Percentiles rank a stretch among this genome's conserved stretches.
Conservation (phyloP, 2,888 invertebrate genomes). For the Hydriomena furcata region DNA sequence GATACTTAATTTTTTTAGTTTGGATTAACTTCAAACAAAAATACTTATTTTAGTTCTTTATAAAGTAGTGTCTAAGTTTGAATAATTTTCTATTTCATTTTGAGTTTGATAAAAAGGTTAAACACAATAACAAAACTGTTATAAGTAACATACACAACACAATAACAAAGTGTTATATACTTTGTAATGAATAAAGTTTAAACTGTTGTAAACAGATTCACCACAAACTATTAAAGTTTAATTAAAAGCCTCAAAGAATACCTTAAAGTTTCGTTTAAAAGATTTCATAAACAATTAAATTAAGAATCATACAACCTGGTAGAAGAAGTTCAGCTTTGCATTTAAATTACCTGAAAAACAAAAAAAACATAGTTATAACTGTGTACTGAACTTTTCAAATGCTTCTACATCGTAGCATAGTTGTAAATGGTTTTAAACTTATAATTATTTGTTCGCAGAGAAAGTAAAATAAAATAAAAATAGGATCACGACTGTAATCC, state of each 20-base stretch:
- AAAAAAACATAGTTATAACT: not conserved
- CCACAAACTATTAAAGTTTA: slow-evolving; percentile 7
- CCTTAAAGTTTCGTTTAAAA: slow-evolving; percentile 2
- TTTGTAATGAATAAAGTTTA: slow-evolving; percentile 13
- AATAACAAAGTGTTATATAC: too few relatives aligned
- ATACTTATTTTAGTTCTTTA: too few relatives aligned
- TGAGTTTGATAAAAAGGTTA: too few relatives aligned
- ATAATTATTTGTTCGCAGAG: not conserved
- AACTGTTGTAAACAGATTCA: slow-evolving; percentile 1
- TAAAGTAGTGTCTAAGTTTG: too few relatives aligned
- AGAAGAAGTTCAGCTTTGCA: not conserved
- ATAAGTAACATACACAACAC: too few relatives aligned
- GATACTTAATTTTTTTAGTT: too few relatives aligned
- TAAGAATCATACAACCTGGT: not conserved
- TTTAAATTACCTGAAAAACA: slow-evolving; percentile 13
- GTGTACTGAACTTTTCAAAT: too few relatives aligned
- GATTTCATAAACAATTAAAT: not conserved
- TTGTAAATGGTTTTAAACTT: not conserved
- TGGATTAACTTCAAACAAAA: too few relatives aligned
- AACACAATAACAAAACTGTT: too few relatives aligned
- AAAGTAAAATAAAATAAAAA: too few relatives aligned
- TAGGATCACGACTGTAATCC: too few relatives aligned
- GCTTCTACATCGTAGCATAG: not conserved
- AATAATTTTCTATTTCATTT: too few relatives aligned
- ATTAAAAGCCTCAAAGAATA: slow-evolving; percentile 24